These are phyloP conservation scores for Orthonychiurus folsomi DNA, from an alignment of 2,888 invertebrate genomes.

Conservation along the genomic window DNA sequence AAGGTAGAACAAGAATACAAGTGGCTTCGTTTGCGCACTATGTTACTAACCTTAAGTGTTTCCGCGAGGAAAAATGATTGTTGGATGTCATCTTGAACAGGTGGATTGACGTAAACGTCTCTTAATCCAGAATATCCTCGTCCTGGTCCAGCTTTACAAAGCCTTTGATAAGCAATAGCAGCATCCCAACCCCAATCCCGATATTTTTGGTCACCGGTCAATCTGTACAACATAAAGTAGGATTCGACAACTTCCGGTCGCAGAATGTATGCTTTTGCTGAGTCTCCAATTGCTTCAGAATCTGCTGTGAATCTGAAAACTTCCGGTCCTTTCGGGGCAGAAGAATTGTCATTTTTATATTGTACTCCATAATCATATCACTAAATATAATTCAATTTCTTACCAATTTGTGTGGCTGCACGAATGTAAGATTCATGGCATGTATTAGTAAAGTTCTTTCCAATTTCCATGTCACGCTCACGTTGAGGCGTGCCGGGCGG, in stretches of 20 bases:
- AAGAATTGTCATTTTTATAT: not conserved
- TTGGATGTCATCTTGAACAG: conserved; percentile 92
- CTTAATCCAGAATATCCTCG: conserved; percentile 83
- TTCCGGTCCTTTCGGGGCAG: conserved; percentile 28
- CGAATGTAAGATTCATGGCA: conserved; percentile 48
- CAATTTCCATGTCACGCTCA: conserved; percentile 32
- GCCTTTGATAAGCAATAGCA: conserved; percentile 30
- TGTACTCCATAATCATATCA: too few relatives aligned
- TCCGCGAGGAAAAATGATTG: conserved; percentile 99
- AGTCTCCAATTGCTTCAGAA: conserved; percentile 65
- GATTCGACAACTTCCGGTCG: conserved; percentile 94
- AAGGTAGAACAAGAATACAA: conserved; percentile 6
- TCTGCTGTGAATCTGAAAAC: conserved; percentile 34
- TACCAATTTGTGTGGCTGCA: conserved; percentile 49
- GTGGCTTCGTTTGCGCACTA: not conserved
- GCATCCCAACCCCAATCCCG: conserved; percentile 39
- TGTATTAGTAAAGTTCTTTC: conserved; percentile 23
- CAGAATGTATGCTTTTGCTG: conserved; percentile 91
- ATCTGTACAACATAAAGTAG: conserved; percentile 92
- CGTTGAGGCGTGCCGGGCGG: conserved; percentile 18
- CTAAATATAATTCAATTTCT: not conserved
- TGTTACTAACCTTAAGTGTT: conserved; percentile 83
- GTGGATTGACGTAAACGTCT: conserved; percentile 74
- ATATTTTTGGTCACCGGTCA: conserved; percentile 87
- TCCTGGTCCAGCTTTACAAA: conserved; percentile 32